Conservation (phyloP, 2,797 vertebrate species). For the Tiaroga cobitis region DNA sequence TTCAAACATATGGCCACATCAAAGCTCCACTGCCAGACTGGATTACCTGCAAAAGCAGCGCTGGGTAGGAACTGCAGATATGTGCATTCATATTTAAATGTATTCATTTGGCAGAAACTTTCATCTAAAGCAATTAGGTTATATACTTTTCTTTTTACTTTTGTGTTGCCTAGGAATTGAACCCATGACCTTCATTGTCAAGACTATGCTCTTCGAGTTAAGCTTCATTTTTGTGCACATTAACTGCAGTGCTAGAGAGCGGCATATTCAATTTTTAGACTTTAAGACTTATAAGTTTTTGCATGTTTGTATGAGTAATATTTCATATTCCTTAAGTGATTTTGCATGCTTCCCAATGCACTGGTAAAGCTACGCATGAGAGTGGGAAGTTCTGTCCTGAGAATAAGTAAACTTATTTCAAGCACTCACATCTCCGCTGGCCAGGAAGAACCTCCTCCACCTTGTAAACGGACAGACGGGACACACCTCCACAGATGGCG, state of each 20-base stretch:
- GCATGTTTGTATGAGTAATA: background rate
- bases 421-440: slow-evolving; percentile 82
- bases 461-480: slow-evolving; percentile 90
- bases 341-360: slow-evolving; percentile 11
- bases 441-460: slow-evolving; percentile 82
- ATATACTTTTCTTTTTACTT: background rate
- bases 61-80: background rate
- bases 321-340: slow-evolving; percentile 11
- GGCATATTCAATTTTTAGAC: background rate
- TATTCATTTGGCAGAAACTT: background rate
- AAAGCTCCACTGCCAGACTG: slow-evolving; percentile 34
- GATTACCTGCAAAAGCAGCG: slow-evolving; percentile 43
- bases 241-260: background rate
- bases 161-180: background rate
- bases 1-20: slow-evolving; percentile 54
- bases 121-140: background rate
- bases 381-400: background rate
- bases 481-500: slow-evolving; percentile 85
- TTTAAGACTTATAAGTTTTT: background rate
- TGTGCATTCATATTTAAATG: background rate
- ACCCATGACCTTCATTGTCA: background rate
- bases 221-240: background rate
- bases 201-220: background rate
- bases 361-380: background rate
- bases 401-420: slow-evolving; percentile 9